phyloP scores from a whole-genome alignment of 2,113 vertebrate genomes.

The Osmerus eperlanus region DNA sequence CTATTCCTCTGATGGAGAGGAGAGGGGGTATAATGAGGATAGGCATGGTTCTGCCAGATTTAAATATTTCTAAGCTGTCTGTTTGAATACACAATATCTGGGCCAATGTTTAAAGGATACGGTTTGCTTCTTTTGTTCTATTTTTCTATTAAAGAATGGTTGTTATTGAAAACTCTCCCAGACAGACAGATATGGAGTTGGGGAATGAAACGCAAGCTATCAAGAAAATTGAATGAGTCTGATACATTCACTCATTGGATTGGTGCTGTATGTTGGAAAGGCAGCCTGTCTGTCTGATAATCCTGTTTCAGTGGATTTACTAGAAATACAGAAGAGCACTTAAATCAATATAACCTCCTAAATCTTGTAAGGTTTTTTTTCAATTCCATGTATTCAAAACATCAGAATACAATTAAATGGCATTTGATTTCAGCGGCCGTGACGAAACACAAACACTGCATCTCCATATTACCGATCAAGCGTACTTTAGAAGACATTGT shows the following conservation, averaged over 20 bases:
- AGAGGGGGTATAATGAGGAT: slow-evolving; percentile 30
- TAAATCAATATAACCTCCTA: slow-evolving; percentile 15
- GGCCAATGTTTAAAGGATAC: neutral
- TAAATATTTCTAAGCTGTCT: slow-evolving; percentile 26
- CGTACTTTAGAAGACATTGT: too few relatives aligned
- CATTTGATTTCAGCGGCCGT: slow-evolving; percentile 28
- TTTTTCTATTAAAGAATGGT: slow-evolving; percentile 21
- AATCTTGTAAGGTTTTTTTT: slow-evolving; percentile 39
- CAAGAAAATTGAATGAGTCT: slow-evolving; percentile 18
- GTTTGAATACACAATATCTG: slow-evolving; percentile 20
- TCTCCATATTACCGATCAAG: too few relatives aligned
- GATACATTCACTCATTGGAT: slow-evolving; percentile 23
- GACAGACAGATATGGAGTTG: neutral
- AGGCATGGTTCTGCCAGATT: slow-evolving; percentile 43
- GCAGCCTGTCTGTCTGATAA: slow-evolving; percentile 27
- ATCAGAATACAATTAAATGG: slow-evolving; percentile 38
- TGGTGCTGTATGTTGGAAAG: slow-evolving; percentile 21
- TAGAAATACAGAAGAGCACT: slow-evolving; percentile 18
- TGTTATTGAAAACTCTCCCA: slow-evolving; percentile 18
- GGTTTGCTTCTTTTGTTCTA: neutral
- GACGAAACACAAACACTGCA: too few relatives aligned
- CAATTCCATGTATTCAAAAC: slow-evolving; percentile 30
- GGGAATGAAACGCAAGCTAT: neutral
- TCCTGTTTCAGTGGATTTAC: slow-evolving; percentile 38
- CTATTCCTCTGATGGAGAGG: slow-evolving; percentile 44